Conservation (phyloP, 2,888 invertebrate genomes). For the Amblyjoppa fuscipennis region DNA sequence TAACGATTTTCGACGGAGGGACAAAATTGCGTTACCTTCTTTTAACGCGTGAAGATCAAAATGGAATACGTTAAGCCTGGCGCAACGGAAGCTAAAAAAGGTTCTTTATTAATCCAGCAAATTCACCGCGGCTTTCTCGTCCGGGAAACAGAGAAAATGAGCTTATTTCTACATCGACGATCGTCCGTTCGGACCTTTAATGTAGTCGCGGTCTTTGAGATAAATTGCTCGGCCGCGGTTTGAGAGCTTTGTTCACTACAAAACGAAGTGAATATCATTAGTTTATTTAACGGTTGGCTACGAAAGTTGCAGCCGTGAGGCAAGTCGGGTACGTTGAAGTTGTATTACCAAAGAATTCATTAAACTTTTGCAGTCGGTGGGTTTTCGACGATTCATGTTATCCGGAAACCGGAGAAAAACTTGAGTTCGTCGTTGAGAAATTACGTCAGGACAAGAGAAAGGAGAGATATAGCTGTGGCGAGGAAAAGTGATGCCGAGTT, state of each 20-base stretch:
- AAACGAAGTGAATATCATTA: slow-evolving; percentile 28
- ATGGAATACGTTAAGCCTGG: background rate
- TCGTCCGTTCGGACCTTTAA: background rate
- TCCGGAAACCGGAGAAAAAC: slow-evolving; percentile 22
- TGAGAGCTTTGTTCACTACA: background rate
- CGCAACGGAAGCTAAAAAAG: background rate
- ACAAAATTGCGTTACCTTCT: background rate
- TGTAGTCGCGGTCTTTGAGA: background rate
- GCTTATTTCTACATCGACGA: background rate
- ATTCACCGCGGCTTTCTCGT: background rate
- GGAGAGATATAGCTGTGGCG: slow-evolving; percentile 15
- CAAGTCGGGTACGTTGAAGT: slow-evolving; percentile 10
- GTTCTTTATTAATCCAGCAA: background rate
- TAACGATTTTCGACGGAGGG: too few species aligned
- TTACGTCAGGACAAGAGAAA: slow-evolving; percentile 10
- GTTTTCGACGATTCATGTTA: slow-evolving; percentile 5
- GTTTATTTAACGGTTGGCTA: background rate
- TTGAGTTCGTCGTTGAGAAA: background rate
- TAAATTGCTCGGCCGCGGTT: background rate
- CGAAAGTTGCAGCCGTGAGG: background rate
- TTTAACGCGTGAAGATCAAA: background rate
- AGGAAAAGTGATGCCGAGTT: slow-evolving; percentile 45
- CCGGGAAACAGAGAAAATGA: slow-evolving; percentile 2
- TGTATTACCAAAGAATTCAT: slow-evolving; percentile 28
- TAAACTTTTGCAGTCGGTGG: slow-evolving; percentile 27